These are phyloP conservation scores for Regulus satrapa DNA, from an alignment of 2,113 vertebrate genomes.

Conservation along the genomic window DNA sequence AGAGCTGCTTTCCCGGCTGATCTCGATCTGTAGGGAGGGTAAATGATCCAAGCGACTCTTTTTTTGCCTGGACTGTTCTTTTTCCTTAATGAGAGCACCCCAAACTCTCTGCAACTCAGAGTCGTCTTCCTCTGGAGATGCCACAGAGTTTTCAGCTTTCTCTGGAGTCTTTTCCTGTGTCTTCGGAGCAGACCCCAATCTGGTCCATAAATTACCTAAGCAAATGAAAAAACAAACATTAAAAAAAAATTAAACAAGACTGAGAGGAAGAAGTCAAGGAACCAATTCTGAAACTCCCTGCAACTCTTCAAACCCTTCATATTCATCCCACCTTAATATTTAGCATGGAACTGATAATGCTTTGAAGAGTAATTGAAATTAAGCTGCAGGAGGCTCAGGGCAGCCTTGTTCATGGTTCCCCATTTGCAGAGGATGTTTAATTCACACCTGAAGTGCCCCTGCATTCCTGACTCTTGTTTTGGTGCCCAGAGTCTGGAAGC, in stretches of 20 bases:
- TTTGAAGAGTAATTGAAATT: neutral
- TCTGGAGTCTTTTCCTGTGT: conserved; percentile 72
- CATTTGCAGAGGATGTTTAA: neutral
- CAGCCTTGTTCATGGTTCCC: neutral
- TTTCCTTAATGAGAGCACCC: conserved; percentile 96
- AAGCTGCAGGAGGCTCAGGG: neutral
- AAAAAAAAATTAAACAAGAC: neutral
- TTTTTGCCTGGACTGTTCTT: conserved; percentile 89
- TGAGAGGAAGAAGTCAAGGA: neutral
- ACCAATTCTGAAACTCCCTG: neutral
- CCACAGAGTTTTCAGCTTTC: conserved; percentile 63
- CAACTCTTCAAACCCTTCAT: neutral
- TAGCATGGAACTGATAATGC: neutral
- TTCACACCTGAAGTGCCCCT: neutral
- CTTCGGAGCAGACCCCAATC: conserved; percentile 83
- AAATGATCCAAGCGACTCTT: conserved; percentile 94
- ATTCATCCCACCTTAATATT: neutral
- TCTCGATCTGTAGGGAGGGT: conserved; percentile 96
- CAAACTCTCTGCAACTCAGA: conserved; percentile 89
- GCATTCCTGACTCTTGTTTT: neutral
- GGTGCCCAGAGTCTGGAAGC: neutral
- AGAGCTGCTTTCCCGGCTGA: conserved; percentile 95
- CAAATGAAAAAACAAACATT: neutral
- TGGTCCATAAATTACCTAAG: conserved; percentile 89
- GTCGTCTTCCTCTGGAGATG: conserved; percentile 84